phyloP scores from a whole-genome alignment of 1,140 invertebrate genomes.

The Diploscapter pachys region DNA sequence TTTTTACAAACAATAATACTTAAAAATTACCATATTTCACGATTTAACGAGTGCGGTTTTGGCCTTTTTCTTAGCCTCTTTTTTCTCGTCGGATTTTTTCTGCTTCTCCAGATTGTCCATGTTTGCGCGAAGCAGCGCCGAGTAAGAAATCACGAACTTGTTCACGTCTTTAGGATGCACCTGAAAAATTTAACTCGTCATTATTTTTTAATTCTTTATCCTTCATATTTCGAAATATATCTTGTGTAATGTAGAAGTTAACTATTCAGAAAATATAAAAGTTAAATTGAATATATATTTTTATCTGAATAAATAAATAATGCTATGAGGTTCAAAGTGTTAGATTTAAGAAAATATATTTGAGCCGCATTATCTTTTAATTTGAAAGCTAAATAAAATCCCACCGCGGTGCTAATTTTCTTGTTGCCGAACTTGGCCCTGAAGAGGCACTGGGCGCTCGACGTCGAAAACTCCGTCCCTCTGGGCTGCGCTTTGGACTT shows the following conservation, averaged over 20 bases:
- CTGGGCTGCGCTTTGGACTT: constrained; percentile 69
- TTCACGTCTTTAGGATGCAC: constrained; percentile 76
- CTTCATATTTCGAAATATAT: background rate
- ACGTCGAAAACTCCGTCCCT: constrained; percentile 65
- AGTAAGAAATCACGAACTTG: constrained; percentile 79
- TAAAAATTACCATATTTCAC: background rate
- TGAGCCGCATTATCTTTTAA: background rate
- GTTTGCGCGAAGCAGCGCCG: constrained; percentile 77
- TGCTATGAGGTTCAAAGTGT: background rate
- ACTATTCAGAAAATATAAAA: background rate
- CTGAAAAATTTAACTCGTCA: constrained; percentile 59
- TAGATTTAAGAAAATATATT: background rate
- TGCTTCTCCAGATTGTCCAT: constrained; percentile 80
- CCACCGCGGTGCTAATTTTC: constrained; percentile 75
- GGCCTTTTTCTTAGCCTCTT: background rate
- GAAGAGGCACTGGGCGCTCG: constrained; percentile 26
- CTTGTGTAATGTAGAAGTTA: background rate
- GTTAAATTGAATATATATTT: constrained; percentile 4
- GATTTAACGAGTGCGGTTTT: background rate
- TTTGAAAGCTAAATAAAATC: constrained; percentile 37
- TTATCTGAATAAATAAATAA: constrained; percentile 15
- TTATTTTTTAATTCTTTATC: constrained; percentile 2
- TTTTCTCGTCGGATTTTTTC: constrained; percentile 65
- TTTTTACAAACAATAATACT: background rate
- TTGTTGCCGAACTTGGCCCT: constrained; percentile 65